Evolutionary conservation across 92 coral and sea anemone species (phyloP), one percentile per base, ranked within the genome.

Genomic region (Heliopora coerulea): DNA sequence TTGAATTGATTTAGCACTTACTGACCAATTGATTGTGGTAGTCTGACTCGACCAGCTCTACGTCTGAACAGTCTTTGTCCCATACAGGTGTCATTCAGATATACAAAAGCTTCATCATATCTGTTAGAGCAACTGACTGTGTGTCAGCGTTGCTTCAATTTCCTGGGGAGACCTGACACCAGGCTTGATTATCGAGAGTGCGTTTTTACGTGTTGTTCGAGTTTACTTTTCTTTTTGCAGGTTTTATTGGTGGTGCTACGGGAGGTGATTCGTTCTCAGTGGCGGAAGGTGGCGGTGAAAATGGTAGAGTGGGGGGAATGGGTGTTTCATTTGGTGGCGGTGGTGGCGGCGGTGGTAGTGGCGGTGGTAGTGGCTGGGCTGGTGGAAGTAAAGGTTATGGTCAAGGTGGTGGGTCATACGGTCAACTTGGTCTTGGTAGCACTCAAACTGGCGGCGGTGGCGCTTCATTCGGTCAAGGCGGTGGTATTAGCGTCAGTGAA

Each of bases 351-450:
- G 65, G 31, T 26, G 65, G 37, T 19, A 17, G 39, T 26, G 65
- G 39, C 8, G 65, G 39, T 59, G 65, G 39, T 28, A 39, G 35
- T 26, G 65, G 65, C 10, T 27, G 30, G 11, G 37, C 0, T 37
- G 70, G 70, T 34, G 70, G 70, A 18, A 4, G 21, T 37, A 7
- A 27, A 18, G 70, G 70, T 8, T 19, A 21, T n/a, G 70, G 70
- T 63, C 21, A 28, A 19, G 24, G 8, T 19, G 70, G 70, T 4
- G 70, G 70, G 8, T n/a, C 1, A 8, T 49, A 28, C 19, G 70
- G 70, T 18, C 0, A 0, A 0, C 24, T 26, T 19, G 54, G 70
- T 10, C 8, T 2, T 3, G 70, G 70, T 25, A 44, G 67, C 32
- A 44, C 44, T 17, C 24, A 21, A 7, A 24, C 20, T 18, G 67